phyloP scores from a whole-genome alignment of 1,140 invertebrate genomes.

The Ptiloglossa arizonensis region DNA sequence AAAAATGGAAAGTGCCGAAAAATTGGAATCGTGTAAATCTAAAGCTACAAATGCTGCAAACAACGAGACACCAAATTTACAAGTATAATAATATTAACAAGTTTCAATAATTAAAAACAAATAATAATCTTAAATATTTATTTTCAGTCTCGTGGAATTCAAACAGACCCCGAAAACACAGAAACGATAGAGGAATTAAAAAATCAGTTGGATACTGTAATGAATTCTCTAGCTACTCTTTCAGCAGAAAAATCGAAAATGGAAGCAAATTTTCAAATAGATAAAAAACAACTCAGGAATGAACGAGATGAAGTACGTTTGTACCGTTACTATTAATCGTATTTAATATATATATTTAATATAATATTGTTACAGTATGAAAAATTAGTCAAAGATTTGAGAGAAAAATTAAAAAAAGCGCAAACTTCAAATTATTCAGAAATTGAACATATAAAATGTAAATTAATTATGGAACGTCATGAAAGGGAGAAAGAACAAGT shows the following conservation, averaged over 20 bases:
- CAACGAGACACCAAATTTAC: background rate
- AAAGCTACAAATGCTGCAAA: background rate
- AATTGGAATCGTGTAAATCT: background rate
- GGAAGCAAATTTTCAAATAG: constrained; percentile 91
- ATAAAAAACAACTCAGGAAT: constrained; percentile 88
- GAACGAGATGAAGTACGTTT: constrained; percentile 84
- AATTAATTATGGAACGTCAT: constrained; percentile 88
- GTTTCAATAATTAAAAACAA: background rate
- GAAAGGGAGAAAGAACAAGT: constrained; percentile 90
- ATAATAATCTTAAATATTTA: constrained; percentile 3
- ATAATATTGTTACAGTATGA: constrained; percentile 83
- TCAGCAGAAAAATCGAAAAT: constrained; percentile 91
- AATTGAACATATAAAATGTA: constrained; percentile 87
- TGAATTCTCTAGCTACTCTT: constrained; percentile 89
- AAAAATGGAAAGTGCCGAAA: background rate
- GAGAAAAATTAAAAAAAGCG: constrained; percentile 84
- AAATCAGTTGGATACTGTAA: constrained; percentile 85
- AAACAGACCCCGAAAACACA: constrained; percentile 62
- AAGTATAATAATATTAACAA: background rate
- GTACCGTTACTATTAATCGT: background rate
- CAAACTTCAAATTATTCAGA: constrained; percentile 83
- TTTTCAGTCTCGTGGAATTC: constrained; percentile 46
- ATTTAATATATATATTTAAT: constrained; percentile 18
- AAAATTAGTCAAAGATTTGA: constrained; percentile 84
- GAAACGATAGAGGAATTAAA: constrained; percentile 80